phyloP scores from a whole-genome alignment of 2,113 vertebrate species.

The Sceloporus tristichus region DNA sequence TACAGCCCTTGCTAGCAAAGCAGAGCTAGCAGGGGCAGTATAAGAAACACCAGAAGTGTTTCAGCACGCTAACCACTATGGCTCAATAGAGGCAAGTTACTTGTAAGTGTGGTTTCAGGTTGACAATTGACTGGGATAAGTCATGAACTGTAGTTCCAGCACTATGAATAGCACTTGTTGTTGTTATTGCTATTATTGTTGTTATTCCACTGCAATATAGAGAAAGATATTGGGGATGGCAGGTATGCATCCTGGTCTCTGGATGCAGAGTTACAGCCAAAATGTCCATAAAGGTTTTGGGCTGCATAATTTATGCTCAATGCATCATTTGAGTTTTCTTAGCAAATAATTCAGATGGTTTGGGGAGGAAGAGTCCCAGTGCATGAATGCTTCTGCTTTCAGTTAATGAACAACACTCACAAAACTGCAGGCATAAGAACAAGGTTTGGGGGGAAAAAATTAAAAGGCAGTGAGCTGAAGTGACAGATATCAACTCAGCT shows the following conservation, averaged over 20 bases:
- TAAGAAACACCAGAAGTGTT: too few relatives aligned
- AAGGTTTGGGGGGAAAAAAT: neutral
- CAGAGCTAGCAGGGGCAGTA: too few relatives aligned
- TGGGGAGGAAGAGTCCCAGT: neutral
- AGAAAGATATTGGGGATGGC: too few relatives aligned
- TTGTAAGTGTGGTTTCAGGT: too few relatives aligned
- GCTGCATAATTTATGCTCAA: neutral
- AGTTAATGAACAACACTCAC: neutral
- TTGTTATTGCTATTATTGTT: too few relatives aligned
- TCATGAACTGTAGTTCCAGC: too few relatives aligned
- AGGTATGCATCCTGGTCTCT: neutral
- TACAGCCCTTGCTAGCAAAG: too few relatives aligned
- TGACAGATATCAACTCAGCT: conserved; percentile 16
- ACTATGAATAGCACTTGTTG: too few relatives aligned
- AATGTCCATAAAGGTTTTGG: neutral
- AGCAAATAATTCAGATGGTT: neutral
- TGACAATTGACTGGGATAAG: too few relatives aligned
- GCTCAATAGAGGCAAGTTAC: too few relatives aligned
- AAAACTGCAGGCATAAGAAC: fast-evolving
- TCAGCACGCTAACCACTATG: too few relatives aligned
- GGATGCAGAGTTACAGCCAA: neutral
- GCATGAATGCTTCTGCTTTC: neutral
- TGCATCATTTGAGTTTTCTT: neutral
- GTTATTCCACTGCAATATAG: too few relatives aligned
- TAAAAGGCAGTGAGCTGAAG: neutral